Evolutionary conservation across 2,113 vertebrate genomes (phyloP), one percentile per base, ranked within the genome.

Genomic region (Gallinago jamesoni): DNA sequence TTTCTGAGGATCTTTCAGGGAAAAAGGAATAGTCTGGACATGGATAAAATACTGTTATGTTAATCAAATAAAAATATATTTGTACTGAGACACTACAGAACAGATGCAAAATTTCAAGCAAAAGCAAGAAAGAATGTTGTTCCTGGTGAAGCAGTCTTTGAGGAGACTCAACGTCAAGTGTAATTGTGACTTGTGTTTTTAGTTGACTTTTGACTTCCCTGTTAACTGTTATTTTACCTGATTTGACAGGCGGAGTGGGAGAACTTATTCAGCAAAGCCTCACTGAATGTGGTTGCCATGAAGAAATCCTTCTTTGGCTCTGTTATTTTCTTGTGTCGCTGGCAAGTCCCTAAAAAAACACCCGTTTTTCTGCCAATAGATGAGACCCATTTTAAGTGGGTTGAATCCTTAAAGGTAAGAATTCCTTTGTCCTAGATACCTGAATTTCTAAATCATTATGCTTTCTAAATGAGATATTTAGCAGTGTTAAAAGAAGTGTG

Each of bases 291-390:
- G 55, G 98, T 99, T 81, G 97, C 98, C 52, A 66, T 97, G 82
- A 99, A 98, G 96, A 98, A 95, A 70, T 99, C 99, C 0, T 99
- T 98, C 94, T 99, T 99, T 7, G 99, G 99, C 76, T 99, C 99
- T 0, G 98, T 88, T 19, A 98, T 99, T 62, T 99, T 99, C 95
- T 96, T 99, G 35, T 99, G 99, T 96, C 99, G 98, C 45, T 94
- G 95, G 59, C 96, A 37, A 20, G 35, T 80, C 70, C 89, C 93
- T 6, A 52, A 18, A 19, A 97, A 98, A 91, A 96, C 75, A 59
- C 98, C 99, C 0, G 0, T 98, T 67, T 98, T 98, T 93, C 91
- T 99, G 37, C 96, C 98, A 0, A 81, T 99, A 72, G 99, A 99
- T 64, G 90, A 97, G n/a, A 90, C 95, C 1, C 82, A 98, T 95